Base-by-base conservation (phyloP, 1,140 invertebrate genomes). In the Drosophila burlai region DNA sequence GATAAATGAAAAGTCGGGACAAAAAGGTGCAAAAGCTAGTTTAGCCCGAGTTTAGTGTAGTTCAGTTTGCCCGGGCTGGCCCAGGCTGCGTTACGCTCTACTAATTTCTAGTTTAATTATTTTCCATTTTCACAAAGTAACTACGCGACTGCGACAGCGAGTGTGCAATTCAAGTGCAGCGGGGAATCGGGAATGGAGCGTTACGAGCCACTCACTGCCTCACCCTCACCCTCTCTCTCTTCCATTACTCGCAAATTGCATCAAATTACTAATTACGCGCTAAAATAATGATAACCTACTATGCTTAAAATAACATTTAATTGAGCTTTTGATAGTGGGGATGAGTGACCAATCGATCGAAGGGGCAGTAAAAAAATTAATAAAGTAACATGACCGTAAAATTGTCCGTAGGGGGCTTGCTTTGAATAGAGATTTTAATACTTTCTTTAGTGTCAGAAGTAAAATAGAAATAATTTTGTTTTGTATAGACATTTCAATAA, bases 81-180 rank as follows among this genome's bases (percentile, higher is more conserved):
- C 52, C 61, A 62, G 43, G 57, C 47, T 9, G 74, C 15, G 68
- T 81, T 90, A 89, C 84, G 84, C 84, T 89, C 84, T 89, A 89
- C 85, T 89, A 90, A 89, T 90, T 89, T 81, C 66, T 69, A 75
- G 83, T 89, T 87, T 89, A 89, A 87, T 87, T 87, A 87, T 87
- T 87, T 86, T 75, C 58, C 80, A 87, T 87, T 87, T 87, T 81
- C 81, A 89, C 84, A 87, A 87, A 87, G 83, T 87, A 87, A 83
- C 84, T 78, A 67, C 81, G 80, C 83, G 57, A 54, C 60, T 61
- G 47, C 79, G 67, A 57, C 71, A 77, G 57, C 61, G 45, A 68
- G 62, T 73, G 64, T 80, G 80, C 84, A 84, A 67, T 84, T 84
- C 81, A 89, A 83, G 80, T 74, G 72, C 81, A 73, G 61, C 76